Evolutionary conservation across 2,888 invertebrate species (phyloP), one percentile per base, ranked within the genome.

Genomic region (Megaustenia siamemsis): DNA sequence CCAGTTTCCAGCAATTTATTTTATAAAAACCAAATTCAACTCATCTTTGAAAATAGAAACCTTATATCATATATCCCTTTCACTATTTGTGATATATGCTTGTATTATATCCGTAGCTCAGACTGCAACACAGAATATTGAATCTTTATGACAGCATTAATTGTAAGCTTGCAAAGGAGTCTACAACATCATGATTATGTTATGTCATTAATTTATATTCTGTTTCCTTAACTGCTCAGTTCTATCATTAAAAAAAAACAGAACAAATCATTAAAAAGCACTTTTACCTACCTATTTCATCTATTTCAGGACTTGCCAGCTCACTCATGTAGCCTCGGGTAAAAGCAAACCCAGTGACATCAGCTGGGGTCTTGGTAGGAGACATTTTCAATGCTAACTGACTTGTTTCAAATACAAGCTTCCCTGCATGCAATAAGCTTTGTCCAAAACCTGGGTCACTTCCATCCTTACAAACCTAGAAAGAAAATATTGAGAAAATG

Each of bases 381-480:
- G 90, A 89, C 10, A 86, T 43, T 8, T 84, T 82, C 87, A 89
- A 60, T 97, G 97, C 93, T 8, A 97, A 96, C 96, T 90, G 96
- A 0, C 97, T 97, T 0, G 97, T 97, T 89, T 98, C 97, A 93
- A 98, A 98, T 73, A 98, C 96, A 15, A 98, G 94, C 93, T 90
- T 97, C 96, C 49, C 96, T 96, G 84, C 97, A 96, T 98, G 97
- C 38, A 99, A 94, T 90, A 99, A 96, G 92, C 98, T 98, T 94
- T 99, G 98, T 0, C 98, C 98, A 93, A 97, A 99, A 0, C 98
- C 98, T 90, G 96, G 97, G 93, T 98, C 98, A 90, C 87, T 88
- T 6, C 91, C 92, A 77, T 89, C 92, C 12, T 92, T 90, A 77
- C 89, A 91, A 35, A 93, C 87, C 86, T 92, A 89, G 53, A 87